phyloP scores from a whole-genome alignment of 2,797 vertebrate genomes.

The Cirrhinus molitorella region DNA sequence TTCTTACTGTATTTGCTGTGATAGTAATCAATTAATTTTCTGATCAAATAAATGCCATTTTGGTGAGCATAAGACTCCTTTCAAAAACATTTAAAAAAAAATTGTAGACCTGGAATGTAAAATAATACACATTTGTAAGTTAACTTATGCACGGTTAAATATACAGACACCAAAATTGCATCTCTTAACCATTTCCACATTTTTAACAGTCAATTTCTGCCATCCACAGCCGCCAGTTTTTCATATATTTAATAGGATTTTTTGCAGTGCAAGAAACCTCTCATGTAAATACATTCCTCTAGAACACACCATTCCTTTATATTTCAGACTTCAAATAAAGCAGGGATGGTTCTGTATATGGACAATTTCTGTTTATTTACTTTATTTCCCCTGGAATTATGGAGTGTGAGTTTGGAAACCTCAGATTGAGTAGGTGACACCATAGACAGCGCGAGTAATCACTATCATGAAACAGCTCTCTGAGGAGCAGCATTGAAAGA shows the following conservation, averaged over 20 bases:
- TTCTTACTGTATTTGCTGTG: too few relatives aligned
- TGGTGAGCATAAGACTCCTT: too few relatives aligned
- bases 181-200: background rate
- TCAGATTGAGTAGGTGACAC: background rate
- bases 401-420: constrained; percentile 1
- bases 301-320: background rate
- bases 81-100: too few relatives aligned
- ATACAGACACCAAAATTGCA: background rate
- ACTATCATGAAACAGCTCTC: constrained; percentile 7
- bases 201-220: background rate
- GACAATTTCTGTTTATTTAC: background rate
- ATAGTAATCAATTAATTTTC: too few relatives aligned
- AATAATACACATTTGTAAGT: background rate
- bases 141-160: background rate
- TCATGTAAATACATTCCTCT: background rate
- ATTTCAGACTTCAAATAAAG: background rate
- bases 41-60: background rate
- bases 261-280: background rate
- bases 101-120: background rate
- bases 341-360: background rate
- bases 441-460: constrained; percentile 21
- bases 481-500: constrained; percentile 14
- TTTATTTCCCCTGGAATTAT: background rate
- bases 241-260: background rate
- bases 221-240: background rate